Conservation (phyloP, 2,113 vertebrate genomes). For the Siphamia tubifer region DNA sequence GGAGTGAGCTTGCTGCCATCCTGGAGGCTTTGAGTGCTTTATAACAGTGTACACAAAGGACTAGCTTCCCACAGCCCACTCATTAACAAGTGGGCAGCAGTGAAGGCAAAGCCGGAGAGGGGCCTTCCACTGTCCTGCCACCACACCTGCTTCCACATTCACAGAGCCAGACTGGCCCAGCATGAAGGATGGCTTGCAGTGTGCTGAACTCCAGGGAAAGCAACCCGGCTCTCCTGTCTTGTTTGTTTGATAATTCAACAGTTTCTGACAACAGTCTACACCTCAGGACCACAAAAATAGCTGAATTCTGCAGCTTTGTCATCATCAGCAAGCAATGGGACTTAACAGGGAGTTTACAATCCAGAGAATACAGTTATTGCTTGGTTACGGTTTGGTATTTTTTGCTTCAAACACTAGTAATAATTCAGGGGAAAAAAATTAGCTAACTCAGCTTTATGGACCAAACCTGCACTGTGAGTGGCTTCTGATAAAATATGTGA, state of each 20-base stretch:
- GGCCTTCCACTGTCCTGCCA: constrained; percentile 70
- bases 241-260: constrained; percentile 77
- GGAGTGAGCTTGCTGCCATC: constrained; percentile 81
- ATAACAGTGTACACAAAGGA: constrained; percentile 78
- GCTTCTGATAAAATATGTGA: too few relatives aligned
- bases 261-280: constrained; percentile 61
- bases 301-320: constrained; percentile 32
- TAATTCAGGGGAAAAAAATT: not conserved
- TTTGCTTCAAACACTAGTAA: not conserved
- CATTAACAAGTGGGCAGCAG: constrained; percentile 77
- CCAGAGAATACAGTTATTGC: not conserved
- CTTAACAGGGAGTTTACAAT: not conserved
- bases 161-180: constrained; percentile 44
- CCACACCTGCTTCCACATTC: constrained; percentile 76
- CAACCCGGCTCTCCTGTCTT: constrained; percentile 53
- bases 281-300: constrained; percentile 51
- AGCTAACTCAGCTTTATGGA: not conserved
- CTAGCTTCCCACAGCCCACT: constrained; percentile 61
- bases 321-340: not conserved
- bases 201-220: constrained; percentile 73
- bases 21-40: constrained; percentile 78
- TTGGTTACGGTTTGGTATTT: not conserved
- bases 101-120: constrained; percentile 63
- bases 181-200: constrained; percentile 75
- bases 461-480: too few relatives aligned